Evolutionary conservation across 2,113 vertebrate genomes (phyloP), one percentile per base, ranked within the genome.

Genomic region (Hippocampus abdominalis): DNA sequence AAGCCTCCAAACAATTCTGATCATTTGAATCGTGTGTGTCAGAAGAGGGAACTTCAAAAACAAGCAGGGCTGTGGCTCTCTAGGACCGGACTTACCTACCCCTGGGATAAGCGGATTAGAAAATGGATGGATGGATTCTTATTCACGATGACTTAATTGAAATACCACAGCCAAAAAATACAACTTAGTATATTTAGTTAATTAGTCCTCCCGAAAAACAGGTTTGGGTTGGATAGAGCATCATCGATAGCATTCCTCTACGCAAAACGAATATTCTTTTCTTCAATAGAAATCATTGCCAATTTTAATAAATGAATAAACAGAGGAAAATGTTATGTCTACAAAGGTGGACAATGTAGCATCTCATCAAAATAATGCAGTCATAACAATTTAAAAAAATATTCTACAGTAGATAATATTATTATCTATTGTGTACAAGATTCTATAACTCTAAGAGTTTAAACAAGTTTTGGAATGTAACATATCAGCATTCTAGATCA

Each of bases 401-500:
- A 18, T 44, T 44, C 42, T 44, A 15, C 13, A 12, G 3, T 15
- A 44, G 12, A 3, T 13, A 44, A 44, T 44, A 44, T 36, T 36
- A 36, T 36, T 36, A 6, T 63, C 6, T 49, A 23, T n/a, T 54
- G 11, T 23, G 21, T 11, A 11, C n/a, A 11, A 23, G 8, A 11
- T 57, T 27, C 1, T 27, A 27, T 27, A 42, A 29, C 11, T 4
- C 13, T 61, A 44, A 11, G 5, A 23, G n/a, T 12, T 4, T 21
- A 42, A n/a, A 23, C 5, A 11, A 16, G 40, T 74, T 85, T 72
- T 78, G 85, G 87, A 91, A 89, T 88, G 79, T 82, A 73, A 73
- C 66, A 81, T 86, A 88, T 91, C 84, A 81, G 73, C 40, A 64
- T 78, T 79, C 71, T 71, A 79, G 67, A 90, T 89, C 86, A 83